Evolutionary conservation across 2,888 invertebrate genomes (phyloP).

Genomic region (Drosophila kambysellisi): DNA sequence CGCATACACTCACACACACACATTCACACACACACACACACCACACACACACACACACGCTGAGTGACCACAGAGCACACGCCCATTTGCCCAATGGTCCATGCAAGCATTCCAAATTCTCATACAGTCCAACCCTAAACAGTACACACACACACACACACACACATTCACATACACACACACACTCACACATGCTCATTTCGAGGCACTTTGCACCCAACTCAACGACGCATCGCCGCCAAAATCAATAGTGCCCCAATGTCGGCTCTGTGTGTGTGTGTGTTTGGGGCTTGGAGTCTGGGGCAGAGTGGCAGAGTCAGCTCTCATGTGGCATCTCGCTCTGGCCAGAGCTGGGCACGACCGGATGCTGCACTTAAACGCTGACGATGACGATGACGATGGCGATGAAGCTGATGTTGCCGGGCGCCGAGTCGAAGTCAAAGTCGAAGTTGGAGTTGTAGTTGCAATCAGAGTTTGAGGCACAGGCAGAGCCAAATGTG

Average conservation of each 20-base stretch:
- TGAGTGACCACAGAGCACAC: slow-evolving; percentile 61
- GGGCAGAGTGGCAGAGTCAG: not conserved
- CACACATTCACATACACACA: not conserved
- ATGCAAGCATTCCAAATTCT: slow-evolving; percentile 15
- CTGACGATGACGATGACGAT: slow-evolving; percentile 54
- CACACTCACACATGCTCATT: slow-evolving; percentile 5
- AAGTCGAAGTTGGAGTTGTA: slow-evolving; percentile 19
- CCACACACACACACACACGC: slow-evolving; percentile 39
- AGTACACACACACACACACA: slow-evolving; percentile 14
- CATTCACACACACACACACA: too few species aligned
- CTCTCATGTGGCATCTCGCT: slow-evolving; percentile 48
- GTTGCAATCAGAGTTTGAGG: slow-evolving; percentile 23
- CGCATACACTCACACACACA: slow-evolving; percentile 33
- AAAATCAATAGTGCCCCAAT: slow-evolving; percentile 75
- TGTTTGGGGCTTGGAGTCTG: slow-evolving; percentile 10
- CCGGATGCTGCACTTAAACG: slow-evolving; percentile 78
- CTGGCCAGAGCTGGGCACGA: slow-evolving; percentile 35
- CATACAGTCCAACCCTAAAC: slow-evolving; percentile 41
- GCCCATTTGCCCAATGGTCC: slow-evolving; percentile 59
- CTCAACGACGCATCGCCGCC: slow-evolving; percentile 36
- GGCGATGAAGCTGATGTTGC: slow-evolving; percentile 32
- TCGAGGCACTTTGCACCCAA: slow-evolving; percentile 30
- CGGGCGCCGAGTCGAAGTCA: slow-evolving; percentile 27
- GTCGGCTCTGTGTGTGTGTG: slow-evolving; percentile 32
- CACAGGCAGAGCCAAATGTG: slow-evolving; percentile 49